phyloP scores from a whole-genome alignment of 2,113 vertebrate genomes.

The Ophiodon elongatus region DNA sequence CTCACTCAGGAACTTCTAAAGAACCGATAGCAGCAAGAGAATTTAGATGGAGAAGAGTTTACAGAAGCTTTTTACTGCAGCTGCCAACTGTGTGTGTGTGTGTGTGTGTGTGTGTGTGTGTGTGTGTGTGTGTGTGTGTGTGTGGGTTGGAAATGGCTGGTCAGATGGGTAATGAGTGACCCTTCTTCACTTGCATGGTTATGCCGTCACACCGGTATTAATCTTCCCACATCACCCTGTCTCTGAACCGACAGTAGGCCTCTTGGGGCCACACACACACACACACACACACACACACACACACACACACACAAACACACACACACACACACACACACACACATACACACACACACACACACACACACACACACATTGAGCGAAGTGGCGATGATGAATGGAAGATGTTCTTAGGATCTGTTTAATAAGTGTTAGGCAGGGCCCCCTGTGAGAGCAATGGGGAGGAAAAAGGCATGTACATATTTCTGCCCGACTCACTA shows the following conservation, averaged over 20 bases:
- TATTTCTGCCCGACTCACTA: constrained; percentile 31
- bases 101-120: constrained; percentile 9
- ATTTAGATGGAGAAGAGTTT: constrained; percentile 40
- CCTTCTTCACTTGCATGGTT: constrained; percentile 77
- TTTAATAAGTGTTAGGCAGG: constrained; percentile 77
- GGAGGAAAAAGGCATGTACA: constrained; percentile 35
- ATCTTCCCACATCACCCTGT: constrained; percentile 72
- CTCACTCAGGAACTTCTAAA: too few species aligned
- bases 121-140: constrained; percentile 28
- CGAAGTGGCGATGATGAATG: constrained; percentile 79
- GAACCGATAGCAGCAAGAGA: too few species aligned
- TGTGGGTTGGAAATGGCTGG: constrained; percentile 55
- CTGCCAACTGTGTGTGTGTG: neutral
- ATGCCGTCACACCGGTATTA: constrained; percentile 73
- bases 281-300: too few species aligned
- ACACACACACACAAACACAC: too few species aligned
- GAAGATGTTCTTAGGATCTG: constrained; percentile 75
- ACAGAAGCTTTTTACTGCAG: constrained; percentile 38
- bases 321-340: constrained; percentile 27
- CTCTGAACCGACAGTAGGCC: constrained; percentile 63
- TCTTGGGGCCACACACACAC: too few species aligned
- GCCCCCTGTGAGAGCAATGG: constrained; percentile 45
- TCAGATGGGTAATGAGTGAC: constrained; percentile 81
- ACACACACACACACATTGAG: constrained; percentile 56
- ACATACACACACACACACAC: constrained; percentile 9